Evolutionary conservation across 2,113 vertebrate species (phyloP), one percentile per base, ranked within the genome.

Genomic region (Nerophis ophidion): DNA sequence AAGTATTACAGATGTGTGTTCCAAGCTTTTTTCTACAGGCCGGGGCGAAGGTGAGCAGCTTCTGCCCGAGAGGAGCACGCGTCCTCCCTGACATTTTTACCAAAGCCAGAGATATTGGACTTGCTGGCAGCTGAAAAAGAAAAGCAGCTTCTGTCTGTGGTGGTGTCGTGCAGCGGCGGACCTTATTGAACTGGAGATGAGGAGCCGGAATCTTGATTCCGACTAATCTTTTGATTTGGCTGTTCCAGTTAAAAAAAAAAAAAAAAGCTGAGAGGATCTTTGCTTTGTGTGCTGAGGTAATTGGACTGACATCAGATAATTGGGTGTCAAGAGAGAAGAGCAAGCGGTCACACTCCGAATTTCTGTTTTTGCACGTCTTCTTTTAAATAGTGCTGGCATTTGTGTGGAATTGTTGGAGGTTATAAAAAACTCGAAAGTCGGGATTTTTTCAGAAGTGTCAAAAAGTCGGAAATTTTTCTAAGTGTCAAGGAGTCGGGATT

Each of bases 301-400:
- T 77, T 45, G 72, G 46, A 66, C 55, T 26, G 63, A 68, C 47
- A 70, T 14, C 54, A 56, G 36, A 38, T 79, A 77, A 85, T 63
- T 86, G 52, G 69, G 54, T 61, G 53, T 61, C 72, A 57, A 56
- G 77, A 74, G 72, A 84, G 56, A 79, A 4, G 36, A 78, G 67
- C 66, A 79, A 68, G 61, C 76, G 49, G 71, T 50, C 53, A 57
- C 8, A 35, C 26, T 54, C 40, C 38, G 65, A 75, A 70, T 56
- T 16, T 53, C 35, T 61, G 68, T 73, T 49, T 77, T 71, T 50
- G 13, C 8, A 48, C 13, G 15, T 54, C 45, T 38, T 56, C 52
- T 47, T 17, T 16, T 42, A 16, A 56, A 42, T 56, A 11, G 10
- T 56, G 16, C 42, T 14, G 13, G 36, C 10, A 3, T 3, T 26